phyloP scores from a whole-genome alignment of 2,113 vertebrate species.

The Mus pahari region DNA sequence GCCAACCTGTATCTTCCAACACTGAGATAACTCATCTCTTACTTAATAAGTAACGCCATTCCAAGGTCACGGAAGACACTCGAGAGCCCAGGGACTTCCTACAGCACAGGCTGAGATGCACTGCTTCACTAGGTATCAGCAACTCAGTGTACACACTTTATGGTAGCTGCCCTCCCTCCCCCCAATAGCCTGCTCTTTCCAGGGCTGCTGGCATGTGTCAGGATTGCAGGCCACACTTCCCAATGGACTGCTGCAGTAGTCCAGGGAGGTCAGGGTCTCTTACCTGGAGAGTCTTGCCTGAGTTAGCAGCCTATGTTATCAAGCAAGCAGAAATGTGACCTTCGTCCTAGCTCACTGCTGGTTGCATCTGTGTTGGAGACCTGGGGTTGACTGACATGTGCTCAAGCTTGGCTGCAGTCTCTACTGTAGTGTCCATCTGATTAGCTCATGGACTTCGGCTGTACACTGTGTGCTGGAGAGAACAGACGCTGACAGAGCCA shows the following conservation, averaged over 20 bases:
- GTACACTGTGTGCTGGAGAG: neutral
- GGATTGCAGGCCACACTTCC: neutral
- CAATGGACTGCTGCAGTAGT: neutral
- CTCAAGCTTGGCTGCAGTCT: neutral
- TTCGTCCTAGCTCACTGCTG: neutral
- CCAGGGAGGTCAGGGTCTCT: constrained; percentile 20
- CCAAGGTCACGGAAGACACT: neutral
- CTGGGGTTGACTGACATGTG: neutral
- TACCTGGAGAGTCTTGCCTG: neutral
- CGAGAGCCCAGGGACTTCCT: neutral
- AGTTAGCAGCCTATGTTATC: neutral
- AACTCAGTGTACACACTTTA: too few relatives aligned
- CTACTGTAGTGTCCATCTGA: neutral
- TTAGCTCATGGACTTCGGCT: neutral
- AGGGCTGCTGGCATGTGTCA: neutral
- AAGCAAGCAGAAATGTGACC: neutral
- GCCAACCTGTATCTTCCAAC: neutral
- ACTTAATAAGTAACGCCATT: neutral
- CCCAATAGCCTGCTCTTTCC: neutral
- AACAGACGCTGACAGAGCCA: neutral
- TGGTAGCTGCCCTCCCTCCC: neutral
- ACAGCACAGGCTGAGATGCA: neutral
- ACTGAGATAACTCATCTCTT: neutral
- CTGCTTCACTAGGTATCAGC: neutral
- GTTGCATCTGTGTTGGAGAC: neutral